Evolutionary conservation across 2,797 vertebrate genomes (phyloP).

Genomic region (Cirrhinus molitorella): DNA sequence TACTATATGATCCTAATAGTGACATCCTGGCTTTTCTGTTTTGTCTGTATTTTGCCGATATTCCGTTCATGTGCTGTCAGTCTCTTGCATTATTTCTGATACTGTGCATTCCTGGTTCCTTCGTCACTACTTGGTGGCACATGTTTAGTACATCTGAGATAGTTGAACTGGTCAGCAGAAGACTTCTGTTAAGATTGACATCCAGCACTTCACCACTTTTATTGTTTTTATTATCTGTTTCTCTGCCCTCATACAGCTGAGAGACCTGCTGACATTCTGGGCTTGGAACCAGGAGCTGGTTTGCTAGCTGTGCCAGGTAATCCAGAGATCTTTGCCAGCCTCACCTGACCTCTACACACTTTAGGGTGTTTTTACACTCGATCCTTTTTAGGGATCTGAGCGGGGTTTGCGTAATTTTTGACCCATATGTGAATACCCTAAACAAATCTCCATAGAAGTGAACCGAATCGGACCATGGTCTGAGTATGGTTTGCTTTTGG

Average conservation of each 20-base stretch:
- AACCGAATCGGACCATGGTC: too few relatives aligned
- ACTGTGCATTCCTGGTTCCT: too few relatives aligned
- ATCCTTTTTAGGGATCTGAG: too few relatives aligned
- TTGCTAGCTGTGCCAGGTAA: slow-evolving; percentile 88
- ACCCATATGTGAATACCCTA: too few relatives aligned
- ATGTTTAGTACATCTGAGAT: neutral
- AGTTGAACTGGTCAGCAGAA: neutral
- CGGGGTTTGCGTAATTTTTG: too few relatives aligned
- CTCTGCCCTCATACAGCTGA: slow-evolving; percentile 72
- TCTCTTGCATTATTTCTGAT: neutral
- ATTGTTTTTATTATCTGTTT: neutral
- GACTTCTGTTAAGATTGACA: neutral
- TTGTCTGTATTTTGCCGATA: neutral
- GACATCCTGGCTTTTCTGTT: neutral
- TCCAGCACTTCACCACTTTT: neutral
- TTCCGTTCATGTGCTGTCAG: neutral
- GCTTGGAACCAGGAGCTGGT: slow-evolving; percentile 77
- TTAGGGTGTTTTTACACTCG: too few relatives aligned
- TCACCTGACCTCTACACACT: slow-evolving; percentile 64
- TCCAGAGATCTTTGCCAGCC: slow-evolving; percentile 76
- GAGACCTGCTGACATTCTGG: slow-evolving; percentile 81
- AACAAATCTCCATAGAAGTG: too few relatives aligned
- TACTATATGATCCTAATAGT: neutral
- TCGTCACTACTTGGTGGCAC: neutral
- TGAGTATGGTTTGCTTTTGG: too few relatives aligned